Evolutionary conservation across 2,888 invertebrate genomes (phyloP), one percentile per base, ranked within the genome.

Genomic region (Polydrusus pterygomalis): DNA sequence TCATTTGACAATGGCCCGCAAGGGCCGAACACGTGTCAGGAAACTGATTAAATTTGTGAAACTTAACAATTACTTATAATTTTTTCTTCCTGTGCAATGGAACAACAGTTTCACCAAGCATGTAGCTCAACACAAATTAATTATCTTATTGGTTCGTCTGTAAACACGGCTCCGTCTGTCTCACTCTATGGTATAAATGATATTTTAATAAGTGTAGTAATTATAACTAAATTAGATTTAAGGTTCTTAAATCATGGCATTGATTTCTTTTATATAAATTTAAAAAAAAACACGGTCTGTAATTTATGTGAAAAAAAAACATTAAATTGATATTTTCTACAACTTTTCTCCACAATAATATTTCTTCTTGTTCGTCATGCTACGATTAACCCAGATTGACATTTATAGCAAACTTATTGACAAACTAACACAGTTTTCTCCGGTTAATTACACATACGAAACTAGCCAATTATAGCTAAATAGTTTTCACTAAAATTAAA

Each of bases 381-480:
- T 67, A 56, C 69, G 18, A 71, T 75, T 75, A 71, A 75, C 70
- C 75, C 30, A 75, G 51, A 71, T 75, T 75, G 75, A 75, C 75
- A 75, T 75, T 71, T 75, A 65, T 75, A 56, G 71, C 51, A 62
- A 67, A 71, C 71, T 75, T 58, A 75, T 71, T 71, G 70, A 71
- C 71, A 75, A 75, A 71, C 71, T 75, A 75, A 71, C 75, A 75
- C 67, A 51, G 75, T 75, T 75, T 75, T 75, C 71, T 71, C 71
- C 54, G 34, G 40, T 2, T 25, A 72, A 34, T 71, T 56, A 63
- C 25, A 5, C 62, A 49, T 71, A n/a, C 25, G 51, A 25, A 45
- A 25, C 2, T 30, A 0, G 8, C 47, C 58, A 47, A 30, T 60
- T 34, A 70, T 68, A 34, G 54, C 1, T 1, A 56, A 49, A 49